Evolutionary conservation across 2,113 vertebrate species (phyloP), one percentile per base, ranked within the genome.

Genomic region (Rhipidura dahli): DNA sequence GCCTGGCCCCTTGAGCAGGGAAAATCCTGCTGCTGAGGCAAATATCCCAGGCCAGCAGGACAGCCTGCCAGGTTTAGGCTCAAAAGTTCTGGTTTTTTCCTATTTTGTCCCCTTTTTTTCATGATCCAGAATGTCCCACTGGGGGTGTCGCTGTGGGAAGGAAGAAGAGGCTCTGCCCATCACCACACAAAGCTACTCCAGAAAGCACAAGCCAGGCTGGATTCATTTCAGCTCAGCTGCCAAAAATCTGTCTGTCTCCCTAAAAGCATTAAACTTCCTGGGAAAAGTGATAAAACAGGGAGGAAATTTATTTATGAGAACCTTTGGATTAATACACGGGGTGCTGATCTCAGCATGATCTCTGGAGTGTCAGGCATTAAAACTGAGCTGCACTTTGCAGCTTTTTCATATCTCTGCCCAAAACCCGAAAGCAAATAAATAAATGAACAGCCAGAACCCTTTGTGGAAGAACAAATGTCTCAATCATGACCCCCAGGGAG

Each of bases 321-420:
- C 1, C 7, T 84, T 0, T 54, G 53, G 31, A 47, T 53, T n/a
- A 27, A 60, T 15, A 39, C 7, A 17, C 1, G 2, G 35, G 53
- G 27, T 39, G 37, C 53, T 71, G 63, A 57, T 11, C 66, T 54
- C 51, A 40, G 71, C 71, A 86, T 5, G 2, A 11, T 3, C n/a
- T 42, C 8, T 54, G 33, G 66, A 28, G 16, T 0, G 11, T 31
- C 39, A 39, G n/a, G 6, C 61, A 56, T 19, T 23, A 30, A 22
- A 64, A 39, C 31, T 6, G 31, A 86, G 39, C 30, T 68, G 37
- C 1, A 8, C 37, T 13, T 21, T 2, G 17, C 28, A 61, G 42
- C 7, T 23, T 27, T 35, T 53, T 45, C n/a, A 2, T 13, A 20
- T 71, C n/a, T 60, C 33, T 37, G 15, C n/a, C 7, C 13, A 54